Base-by-base conservation (phyloP, 2,888 invertebrate species). In the Cephus runcator region DNA sequence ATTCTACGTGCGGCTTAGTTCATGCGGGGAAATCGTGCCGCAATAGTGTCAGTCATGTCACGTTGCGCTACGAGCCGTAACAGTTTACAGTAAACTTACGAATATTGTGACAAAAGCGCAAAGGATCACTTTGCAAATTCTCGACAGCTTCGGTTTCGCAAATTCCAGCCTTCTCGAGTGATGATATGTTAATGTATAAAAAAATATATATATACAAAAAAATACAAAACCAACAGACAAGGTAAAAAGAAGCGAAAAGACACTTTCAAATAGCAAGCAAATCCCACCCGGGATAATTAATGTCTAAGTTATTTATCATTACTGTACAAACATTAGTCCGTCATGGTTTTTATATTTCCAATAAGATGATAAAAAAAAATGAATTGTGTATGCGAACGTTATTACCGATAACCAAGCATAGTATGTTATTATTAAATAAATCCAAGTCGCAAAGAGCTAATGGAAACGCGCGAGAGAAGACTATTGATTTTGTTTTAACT, bases 301-400 rank as follows among this genome's bases (percentile, higher is more conserved):
- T 87, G 84, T 82, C 82, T 89, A 88, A 88, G 87, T 88, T 88
- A 88, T 87, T 88, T 87, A 85, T 84, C 84, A 86, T 83, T 85
- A 86, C 84, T 85, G 86, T 87, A 88, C 83, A 87, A 86, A 88
- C 81, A 85, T 80, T 83, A 83, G 56, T 80, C 80, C 83, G 81
- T 69, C 81, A 79, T 84, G 84, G 79, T 85, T 84, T 85, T 84
- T 83, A 82, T 82, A 85, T 81, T 83, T 80, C 79, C 83, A 82
- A 83, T 84, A 69, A 36, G 56, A 56, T 56, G 23, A 56, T 56
- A 9, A 15, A 68, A 69, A 77, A 76, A 56, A 56, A 73, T 2
- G 33, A 73, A 30, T 56, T 56, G 69, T 85, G 84, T 86, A 83
- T 35, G 79, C 80, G 23, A 83, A 80, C 79, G 79, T 83, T 81